Conservation (phyloP, 2,888 invertebrate species). For the Pyrrhosoma nymphula region DNA sequence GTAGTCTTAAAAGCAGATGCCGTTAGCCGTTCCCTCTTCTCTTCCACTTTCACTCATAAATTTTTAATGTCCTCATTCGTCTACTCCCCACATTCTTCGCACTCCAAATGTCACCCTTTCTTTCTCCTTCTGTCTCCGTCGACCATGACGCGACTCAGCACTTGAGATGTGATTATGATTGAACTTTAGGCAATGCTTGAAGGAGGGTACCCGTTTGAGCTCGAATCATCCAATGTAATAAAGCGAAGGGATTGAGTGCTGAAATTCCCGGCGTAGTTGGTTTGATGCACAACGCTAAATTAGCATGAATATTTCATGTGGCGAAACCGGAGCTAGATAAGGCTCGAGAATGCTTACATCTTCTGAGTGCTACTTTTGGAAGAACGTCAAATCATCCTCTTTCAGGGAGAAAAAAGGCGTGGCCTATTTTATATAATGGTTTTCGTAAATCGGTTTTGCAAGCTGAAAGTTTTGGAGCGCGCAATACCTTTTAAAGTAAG, state of each 20-base stretch:
- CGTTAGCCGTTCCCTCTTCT: background rate
- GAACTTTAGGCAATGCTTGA: background rate
- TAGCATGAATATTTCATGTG: background rate
- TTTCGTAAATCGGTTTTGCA: no score
- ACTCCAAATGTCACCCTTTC: background rate
- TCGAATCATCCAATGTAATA: no score
- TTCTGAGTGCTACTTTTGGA: no score
- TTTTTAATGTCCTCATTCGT: background rate
- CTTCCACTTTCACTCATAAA: constrained; percentile 6
- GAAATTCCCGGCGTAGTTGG: background rate
- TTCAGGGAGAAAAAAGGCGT: no score
- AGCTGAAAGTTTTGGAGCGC: no score
- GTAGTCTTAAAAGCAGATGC: background rate
- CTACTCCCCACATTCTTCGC: background rate
- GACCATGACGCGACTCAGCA: background rate
- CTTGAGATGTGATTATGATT: background rate
- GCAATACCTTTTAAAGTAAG: no score
- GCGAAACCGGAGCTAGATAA: no score
- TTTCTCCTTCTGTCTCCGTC: background rate
- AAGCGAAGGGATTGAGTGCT: no score
- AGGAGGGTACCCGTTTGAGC: background rate
- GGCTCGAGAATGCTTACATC: no score
- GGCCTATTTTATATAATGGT: no score
- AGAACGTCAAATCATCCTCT: no score
- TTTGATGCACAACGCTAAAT: background rate